Percentiles rank a stretch among this genome's conserved stretches.
Evolutionary conservation across 2,888 invertebrate species (phyloP).

Genomic region (Vandiemenella viatica): DNA sequence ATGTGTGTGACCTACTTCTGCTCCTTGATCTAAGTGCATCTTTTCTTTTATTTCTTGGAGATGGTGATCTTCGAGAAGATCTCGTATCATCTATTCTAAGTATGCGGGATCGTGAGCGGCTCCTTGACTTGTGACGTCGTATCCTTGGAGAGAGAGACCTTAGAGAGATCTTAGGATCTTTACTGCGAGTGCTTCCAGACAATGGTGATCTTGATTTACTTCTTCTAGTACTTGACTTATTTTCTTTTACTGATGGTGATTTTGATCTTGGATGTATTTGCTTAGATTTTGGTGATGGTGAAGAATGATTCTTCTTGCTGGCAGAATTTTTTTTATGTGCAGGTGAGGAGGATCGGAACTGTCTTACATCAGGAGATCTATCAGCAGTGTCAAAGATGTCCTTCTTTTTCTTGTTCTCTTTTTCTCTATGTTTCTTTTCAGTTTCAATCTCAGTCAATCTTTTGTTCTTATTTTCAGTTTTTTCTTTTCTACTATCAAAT

Average conservation of each 20-base stretch:
- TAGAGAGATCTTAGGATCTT: not conserved
- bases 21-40: slow-evolving; percentile 6
- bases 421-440: not conserved
- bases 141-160: slow-evolving; percentile 2
- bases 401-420: not conserved
- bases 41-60: slow-evolving; percentile 7
- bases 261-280: not conserved
- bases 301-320: not conserved
- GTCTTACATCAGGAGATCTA: slow-evolving; percentile 2
- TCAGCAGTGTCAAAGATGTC: slow-evolving; percentile 2
- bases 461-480: slow-evolving; percentile 7
- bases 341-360: slow-evolving; percentile 4
- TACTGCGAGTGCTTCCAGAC: not conserved
- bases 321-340: not conserved
- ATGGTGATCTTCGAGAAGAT: slow-evolving; percentile 3
- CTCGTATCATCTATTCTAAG: not conserved
- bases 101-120: not conserved
- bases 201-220: not conserved
- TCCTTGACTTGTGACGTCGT: not conserved
- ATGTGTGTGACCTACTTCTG: slow-evolving; percentile 9
- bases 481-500: slow-evolving; percentile 5
- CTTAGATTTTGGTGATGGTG: slow-evolving; percentile 1
- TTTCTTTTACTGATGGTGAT: not conserved
- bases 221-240: not conserved
- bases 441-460: slow-evolving; percentile 7